Percentiles rank a stretch among this genome's conserved stretches.
Evolutionary conservation across 1,140 invertebrate genomes (phyloP).

Genomic region (Sinella curviseta): DNA sequence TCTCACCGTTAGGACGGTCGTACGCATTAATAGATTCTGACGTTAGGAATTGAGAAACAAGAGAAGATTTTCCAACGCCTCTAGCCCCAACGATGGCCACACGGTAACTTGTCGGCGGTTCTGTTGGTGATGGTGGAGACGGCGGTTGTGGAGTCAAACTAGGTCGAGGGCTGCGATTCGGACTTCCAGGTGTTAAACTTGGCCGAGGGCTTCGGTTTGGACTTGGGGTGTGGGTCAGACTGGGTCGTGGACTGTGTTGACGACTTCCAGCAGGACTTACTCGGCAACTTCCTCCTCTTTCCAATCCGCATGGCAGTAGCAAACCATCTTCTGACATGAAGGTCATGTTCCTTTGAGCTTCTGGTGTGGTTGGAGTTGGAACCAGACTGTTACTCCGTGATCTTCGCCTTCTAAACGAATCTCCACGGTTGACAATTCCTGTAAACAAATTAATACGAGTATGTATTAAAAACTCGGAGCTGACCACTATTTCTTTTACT

Average conservation of each 20-base stretch:
- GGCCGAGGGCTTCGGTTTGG: slow-evolving; percentile 33
- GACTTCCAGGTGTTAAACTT: slow-evolving; percentile 1
- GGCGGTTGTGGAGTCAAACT: slow-evolving; percentile 19
- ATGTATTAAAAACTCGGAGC: neutral
- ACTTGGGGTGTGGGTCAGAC: slow-evolving; percentile 53
- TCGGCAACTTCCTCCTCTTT: slow-evolving; percentile 24
- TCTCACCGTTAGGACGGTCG: slow-evolving; percentile 72
- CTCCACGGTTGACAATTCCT: slow-evolving; percentile 83
- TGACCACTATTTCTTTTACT: neutral
- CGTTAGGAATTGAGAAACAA: slow-evolving; percentile 90
- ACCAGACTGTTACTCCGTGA: slow-evolving; percentile 76
- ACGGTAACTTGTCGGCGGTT: slow-evolving; percentile 61
- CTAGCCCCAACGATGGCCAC: slow-evolving; percentile 81
- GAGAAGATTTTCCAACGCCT: slow-evolving; percentile 86
- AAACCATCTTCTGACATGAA: slow-evolving; percentile 48
- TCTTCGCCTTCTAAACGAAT: slow-evolving; percentile 77
- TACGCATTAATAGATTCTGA: slow-evolving; percentile 93
- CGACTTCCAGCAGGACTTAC: slow-evolving; percentile 46
- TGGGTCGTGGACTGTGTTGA: slow-evolving; percentile 53
- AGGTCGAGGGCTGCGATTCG: slow-evolving; percentile 56
- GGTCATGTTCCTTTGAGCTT: slow-evolving; percentile 41
- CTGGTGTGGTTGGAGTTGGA: slow-evolving; percentile 53
- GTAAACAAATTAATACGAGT: neutral
- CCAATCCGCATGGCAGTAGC: slow-evolving; percentile 39
- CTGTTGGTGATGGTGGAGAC: slow-evolving; percentile 25